These are phyloP conservation scores for Colletes gigas DNA, from an alignment of 1,140 invertebrate genomes.

Conservation along the genomic window DNA sequence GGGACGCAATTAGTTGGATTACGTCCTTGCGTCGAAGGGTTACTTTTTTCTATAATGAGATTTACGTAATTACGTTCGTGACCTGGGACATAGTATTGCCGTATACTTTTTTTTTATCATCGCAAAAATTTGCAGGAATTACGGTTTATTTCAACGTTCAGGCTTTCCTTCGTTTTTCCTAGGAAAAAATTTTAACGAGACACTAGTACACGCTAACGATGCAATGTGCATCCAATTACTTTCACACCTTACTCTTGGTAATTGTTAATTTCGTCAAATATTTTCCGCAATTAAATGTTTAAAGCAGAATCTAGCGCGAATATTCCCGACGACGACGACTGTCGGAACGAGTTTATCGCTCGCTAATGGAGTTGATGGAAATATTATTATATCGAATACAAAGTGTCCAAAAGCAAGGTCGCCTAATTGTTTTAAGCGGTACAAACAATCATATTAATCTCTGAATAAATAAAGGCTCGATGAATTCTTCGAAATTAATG, in stretches of 20 bases:
- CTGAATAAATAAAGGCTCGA: too few relatives aligned
- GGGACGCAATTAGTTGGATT: constrained; percentile 31
- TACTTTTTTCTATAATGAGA: background rate
- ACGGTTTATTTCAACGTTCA: constrained; percentile 19
- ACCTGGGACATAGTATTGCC: too few relatives aligned
- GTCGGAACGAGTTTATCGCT: background rate
- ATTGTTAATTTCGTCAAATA: constrained; percentile 39
- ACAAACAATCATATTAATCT: too few relatives aligned
- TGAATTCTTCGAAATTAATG: too few relatives aligned
- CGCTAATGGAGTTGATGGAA: too few relatives aligned
- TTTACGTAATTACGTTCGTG: too few relatives aligned
- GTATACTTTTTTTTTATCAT: background rate
- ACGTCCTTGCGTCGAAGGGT: background rate
- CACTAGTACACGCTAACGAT: constrained; percentile 40
- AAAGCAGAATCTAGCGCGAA: background rate
- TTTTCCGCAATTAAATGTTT: constrained; percentile 47
- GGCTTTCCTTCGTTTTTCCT: background rate
- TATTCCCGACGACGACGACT: background rate
- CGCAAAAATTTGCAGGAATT: constrained; percentile 14
- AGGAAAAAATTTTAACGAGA: constrained; percentile 50
- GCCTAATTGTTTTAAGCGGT: too few relatives aligned
- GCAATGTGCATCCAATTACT: constrained; percentile 43
- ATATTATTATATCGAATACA: too few relatives aligned
- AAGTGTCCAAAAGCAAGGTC: too few relatives aligned
- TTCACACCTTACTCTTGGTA: constrained; percentile 26